Evolutionary conservation across 1,140 invertebrate genomes (phyloP), one percentile per base, ranked within the genome.

Genomic region (Adelges cooleyi): DNA sequence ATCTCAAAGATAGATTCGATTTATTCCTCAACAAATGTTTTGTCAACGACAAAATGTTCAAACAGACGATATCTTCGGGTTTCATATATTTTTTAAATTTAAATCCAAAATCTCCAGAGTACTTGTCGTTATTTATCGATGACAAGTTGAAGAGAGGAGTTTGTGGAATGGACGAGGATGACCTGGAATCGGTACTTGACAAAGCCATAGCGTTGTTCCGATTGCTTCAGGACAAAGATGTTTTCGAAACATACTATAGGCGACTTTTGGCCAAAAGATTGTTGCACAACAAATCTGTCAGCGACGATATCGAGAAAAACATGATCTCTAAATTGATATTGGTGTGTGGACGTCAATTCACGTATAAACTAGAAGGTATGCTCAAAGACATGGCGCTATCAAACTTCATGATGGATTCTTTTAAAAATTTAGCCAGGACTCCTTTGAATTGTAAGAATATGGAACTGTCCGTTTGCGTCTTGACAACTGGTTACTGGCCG

Each of bases 321-420:
- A 99, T 99, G 96, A 98, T 99, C 80, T 96, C 95, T 67, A 99
- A 99, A 82, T 81, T 99, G 70, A 99, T 96, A 92, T 96, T 94
- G 81, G 95, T 98, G 81, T 99, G 96, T 82, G 96, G 96, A 66
- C 98, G 95, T 80, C 95, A 98, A 79, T 99, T 99, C 78, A 99
- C 97, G 67, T 97, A 93, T 40, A 99, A 99, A 79, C 80, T 99
- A 65, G 97, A 99, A 79, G 95, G 95, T 70, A 99, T 99, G 97
- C 99, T 99, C 75, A 99, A 99, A 76, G 97, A 99, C 76, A 99
- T 99, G 87, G 95, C 95, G 18, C 87, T 99, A 25, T 99, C 95
- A 62, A 96, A 96, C 75, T 96, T 91, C 11, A 92, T 96, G 69
- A 98, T 96, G 87, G 95, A 98, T 72, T 94, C 98, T 76, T 99